Percentiles rank a stretch among this genome's conserved stretches.
Evolutionary conservation across 2,113 vertebrate genomes (phyloP).

Genomic region (Choloepus hoffmanni): DNA sequence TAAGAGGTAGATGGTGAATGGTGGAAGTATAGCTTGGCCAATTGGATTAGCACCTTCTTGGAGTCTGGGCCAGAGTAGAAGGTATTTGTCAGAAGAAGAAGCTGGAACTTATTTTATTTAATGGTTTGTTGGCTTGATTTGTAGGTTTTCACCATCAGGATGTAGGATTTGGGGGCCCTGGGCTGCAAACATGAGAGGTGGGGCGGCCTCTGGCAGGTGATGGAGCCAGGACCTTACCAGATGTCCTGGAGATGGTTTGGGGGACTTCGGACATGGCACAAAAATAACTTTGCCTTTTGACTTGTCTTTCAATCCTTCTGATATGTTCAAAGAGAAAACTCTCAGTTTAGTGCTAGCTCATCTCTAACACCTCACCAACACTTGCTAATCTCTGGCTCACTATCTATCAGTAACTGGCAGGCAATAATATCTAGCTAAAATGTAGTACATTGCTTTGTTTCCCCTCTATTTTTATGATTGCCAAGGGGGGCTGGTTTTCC

Average conservation of each 20-base stretch:
- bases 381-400: background rate
- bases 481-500: background rate
- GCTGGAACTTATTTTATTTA: background rate
- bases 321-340: background rate
- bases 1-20: no score
- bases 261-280: background rate
- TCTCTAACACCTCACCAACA: background rate
- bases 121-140: background rate
- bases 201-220: no score
- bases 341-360: background rate
- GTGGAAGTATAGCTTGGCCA: background rate
- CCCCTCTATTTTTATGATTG: background rate
- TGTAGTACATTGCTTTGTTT: background rate
- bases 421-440: no score
- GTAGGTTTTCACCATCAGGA: background rate
- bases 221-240: no score
- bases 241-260: background rate
- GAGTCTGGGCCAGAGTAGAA: background rate
- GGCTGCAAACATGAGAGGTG: background rate
- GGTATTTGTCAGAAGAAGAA: background rate
- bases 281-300: background rate
- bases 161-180: background rate
- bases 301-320: background rate
- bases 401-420: background rate
- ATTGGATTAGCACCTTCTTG: background rate